Evolutionary conservation across 2,888 invertebrate species (phyloP).

Genomic region (Lacanobia oleracea): DNA sequence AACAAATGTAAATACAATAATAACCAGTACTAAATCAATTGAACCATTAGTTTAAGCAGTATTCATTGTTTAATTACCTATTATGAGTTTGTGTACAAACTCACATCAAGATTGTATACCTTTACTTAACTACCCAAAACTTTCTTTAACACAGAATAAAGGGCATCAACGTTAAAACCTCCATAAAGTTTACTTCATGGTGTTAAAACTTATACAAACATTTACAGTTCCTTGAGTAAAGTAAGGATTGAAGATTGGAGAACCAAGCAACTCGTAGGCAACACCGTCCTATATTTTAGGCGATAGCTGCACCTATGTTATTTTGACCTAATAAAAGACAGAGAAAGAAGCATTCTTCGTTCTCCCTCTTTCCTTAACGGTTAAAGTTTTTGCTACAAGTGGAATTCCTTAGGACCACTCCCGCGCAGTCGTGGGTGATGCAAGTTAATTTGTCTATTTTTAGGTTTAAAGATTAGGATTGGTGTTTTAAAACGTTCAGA

Average conservation of each 20-base stretch:
- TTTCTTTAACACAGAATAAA: no score
- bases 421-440: not conserved
- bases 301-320: not conserved
- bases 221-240: not conserved
- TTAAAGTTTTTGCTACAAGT: constrained; percentile 15
- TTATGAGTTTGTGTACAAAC: no score
- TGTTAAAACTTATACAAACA: no score
- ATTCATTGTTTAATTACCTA: no score
- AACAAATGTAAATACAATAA: no score
- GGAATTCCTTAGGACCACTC: constrained; percentile 23
- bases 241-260: not conserved
- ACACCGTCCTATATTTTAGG: not conserved
- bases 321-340: constrained; percentile 6
- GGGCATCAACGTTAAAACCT: no score
- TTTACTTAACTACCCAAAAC: no score
- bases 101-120: no score
- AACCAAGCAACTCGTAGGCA: not conserved
- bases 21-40: no score
- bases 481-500: not conserved
- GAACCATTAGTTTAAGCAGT: no score
- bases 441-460: constrained; percentile 17
- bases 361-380: constrained; percentile 22
- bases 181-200: no score
- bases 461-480: not conserved
- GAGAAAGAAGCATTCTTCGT: constrained; percentile 5